phyloP scores from a whole-genome alignment of 2,888 invertebrate genomes.

The Melanophora roralis region DNA sequence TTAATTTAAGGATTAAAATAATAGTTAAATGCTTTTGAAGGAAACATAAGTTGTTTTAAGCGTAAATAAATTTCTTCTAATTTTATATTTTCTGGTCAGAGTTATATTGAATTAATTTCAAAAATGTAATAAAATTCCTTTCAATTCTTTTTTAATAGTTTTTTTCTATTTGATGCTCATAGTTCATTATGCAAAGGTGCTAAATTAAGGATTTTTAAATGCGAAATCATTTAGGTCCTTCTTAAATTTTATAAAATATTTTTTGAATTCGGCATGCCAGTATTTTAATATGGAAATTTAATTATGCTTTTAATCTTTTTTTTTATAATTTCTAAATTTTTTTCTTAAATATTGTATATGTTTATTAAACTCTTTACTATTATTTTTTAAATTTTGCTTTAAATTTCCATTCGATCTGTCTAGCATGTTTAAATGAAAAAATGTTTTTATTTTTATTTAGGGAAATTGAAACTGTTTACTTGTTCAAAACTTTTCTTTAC shows the following conservation, averaged over 20 bases:
- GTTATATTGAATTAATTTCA: not conserved
- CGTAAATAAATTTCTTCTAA: not conserved
- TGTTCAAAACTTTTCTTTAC: slow-evolving; percentile 46
- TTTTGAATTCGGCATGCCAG: too few relatives aligned
- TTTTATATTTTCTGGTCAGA: not conserved
- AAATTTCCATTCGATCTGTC: slow-evolving; percentile 14
- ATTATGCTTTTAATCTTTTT: not conserved
- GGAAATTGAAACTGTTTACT: slow-evolving; percentile 51
- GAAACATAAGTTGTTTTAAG: slow-evolving; percentile 5
- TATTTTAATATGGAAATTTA: too few relatives aligned
- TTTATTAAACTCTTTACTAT: not conserved
- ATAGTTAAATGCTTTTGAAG: slow-evolving; percentile 2
- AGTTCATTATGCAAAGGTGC: not conserved
- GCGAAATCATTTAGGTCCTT: too few relatives aligned
- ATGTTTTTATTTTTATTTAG: slow-evolving; percentile 7
- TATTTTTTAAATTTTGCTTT: not conserved
- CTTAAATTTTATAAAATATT: too few relatives aligned
- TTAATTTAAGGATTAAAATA: slow-evolving; percentile 10
- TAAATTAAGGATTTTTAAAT: not conserved
- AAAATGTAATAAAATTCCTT: not conserved
- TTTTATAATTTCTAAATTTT: too few relatives aligned
- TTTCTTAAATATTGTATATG: too few relatives aligned
- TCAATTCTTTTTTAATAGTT: not conserved
- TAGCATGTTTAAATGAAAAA: not conserved
- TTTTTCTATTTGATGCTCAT: not conserved